Conservation (phyloP, 1,140 invertebrate species). For the Magallana gigas region DNA sequence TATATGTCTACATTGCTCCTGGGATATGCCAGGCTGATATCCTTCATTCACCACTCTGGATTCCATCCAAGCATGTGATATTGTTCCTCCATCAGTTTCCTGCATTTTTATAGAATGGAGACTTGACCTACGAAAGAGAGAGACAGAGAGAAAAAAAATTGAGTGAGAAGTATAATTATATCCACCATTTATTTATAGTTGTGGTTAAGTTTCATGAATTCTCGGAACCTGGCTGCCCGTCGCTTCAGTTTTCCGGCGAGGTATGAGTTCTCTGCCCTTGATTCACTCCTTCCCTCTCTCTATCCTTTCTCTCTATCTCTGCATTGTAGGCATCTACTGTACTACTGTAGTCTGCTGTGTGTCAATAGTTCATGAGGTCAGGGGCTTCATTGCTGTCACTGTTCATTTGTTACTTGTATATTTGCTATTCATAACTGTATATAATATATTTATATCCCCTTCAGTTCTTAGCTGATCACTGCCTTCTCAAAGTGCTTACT, state of each 20-base stretch:
- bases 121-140: not conserved
- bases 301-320: constrained; percentile 14
- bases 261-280: constrained; percentile 31
- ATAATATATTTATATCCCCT: not conserved
- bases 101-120: too few species aligned
- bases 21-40: not conserved
- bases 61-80: constrained; percentile 18
- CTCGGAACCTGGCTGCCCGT: constrained; percentile 16
- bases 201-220: constrained; percentile 41
- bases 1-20: not conserved
- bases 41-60: not conserved
- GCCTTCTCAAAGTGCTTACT: constrained; percentile 1
- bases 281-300: not conserved
- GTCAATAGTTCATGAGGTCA: not conserved
- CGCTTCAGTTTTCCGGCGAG: constrained; percentile 39
- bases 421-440: not conserved
- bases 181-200: constrained; percentile 23
- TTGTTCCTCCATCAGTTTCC: not conserved
- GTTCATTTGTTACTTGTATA: not conserved
- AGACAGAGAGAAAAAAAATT: not conserved
- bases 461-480: constrained; percentile 9
- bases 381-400: constrained; percentile 29
- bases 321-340: constrained; percentile 29
- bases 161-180: not conserved
- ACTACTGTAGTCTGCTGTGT: not conserved